A percentile compares a stretch with the other conserved stretches of the same genome.
These are phyloP conservation scores for Zonitis immaculata DNA, from an alignment of 2,888 invertebrate genomes.

Conservation along the genomic window DNA sequence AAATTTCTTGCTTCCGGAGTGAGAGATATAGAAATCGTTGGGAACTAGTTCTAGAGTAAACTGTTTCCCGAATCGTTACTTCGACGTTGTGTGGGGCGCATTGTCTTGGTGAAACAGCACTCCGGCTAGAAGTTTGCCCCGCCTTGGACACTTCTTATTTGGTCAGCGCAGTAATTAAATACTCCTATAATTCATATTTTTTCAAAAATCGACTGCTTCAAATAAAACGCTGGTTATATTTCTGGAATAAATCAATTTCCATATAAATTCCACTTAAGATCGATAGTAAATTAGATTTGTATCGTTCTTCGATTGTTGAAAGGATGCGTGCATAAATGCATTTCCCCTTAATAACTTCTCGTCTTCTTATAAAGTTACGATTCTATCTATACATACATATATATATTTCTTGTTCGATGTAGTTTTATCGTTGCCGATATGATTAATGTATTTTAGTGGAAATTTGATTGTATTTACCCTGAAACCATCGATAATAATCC, in stretches of 20 bases:
- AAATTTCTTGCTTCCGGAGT: too few relatives aligned
- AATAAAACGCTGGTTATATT: background rate
- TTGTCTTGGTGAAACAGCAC: too few relatives aligned
- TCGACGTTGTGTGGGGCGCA: too few relatives aligned
- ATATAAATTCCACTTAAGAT: background rate
- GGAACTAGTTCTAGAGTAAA: too few relatives aligned
- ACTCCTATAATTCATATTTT: too few relatives aligned
- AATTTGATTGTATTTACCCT: slow-evolving; percentile 1
- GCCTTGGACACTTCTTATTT: too few relatives aligned
- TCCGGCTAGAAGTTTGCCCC: too few relatives aligned
- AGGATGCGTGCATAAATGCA: background rate
- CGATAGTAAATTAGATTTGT: background rate
- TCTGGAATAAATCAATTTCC: background rate
- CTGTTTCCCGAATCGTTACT: too few relatives aligned
- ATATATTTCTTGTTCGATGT: too few relatives aligned
- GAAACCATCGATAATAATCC: slow-evolving; percentile 1
- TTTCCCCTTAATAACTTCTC: background rate
- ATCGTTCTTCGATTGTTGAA: background rate
- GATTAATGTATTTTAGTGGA: background rate
- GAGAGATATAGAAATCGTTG: too few relatives aligned
- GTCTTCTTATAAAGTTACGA: background rate
- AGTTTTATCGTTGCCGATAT: background rate
- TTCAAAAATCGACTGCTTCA: too few relatives aligned
- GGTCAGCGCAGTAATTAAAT: too few relatives aligned
- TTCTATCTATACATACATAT: background rate